Evolutionary conservation across 2,888 invertebrate genomes (phyloP).

Genomic region (Cancer borealis): DNA sequence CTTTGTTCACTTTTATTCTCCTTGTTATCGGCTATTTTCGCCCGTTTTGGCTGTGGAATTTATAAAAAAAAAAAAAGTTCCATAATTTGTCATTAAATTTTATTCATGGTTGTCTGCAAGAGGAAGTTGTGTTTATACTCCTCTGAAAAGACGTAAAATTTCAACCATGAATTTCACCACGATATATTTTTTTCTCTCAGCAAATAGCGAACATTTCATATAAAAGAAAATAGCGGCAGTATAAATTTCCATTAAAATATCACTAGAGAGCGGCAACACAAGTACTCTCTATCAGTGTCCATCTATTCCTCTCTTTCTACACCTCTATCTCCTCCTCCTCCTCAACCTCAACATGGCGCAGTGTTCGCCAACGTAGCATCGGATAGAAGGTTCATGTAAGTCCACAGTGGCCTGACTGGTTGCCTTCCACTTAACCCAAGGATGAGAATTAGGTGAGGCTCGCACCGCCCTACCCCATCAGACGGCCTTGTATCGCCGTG

Average conservation of each 20-base stretch:
- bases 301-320: not conserved
- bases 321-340: not conserved
- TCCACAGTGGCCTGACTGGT: constrained; percentile 58
- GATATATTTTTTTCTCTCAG: not conserved
- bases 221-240: not conserved
- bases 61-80: not conserved
- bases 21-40: not conserved
- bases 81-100: not conserved
- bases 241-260: not conserved
- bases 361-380: not conserved
- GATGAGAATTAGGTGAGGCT: constrained; percentile 56
- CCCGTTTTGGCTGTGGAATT: not conserved
- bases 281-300: not conserved
- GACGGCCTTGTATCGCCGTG: constrained; percentile 51
- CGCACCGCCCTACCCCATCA: constrained; percentile 58
- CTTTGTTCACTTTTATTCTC: not conserved
- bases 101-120: not conserved
- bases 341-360: not conserved
- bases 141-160: not conserved
- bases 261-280: not conserved
- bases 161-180: not conserved
- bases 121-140: not conserved
- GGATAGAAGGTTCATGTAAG: constrained; percentile 47
- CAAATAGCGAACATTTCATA: not conserved
- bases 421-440: constrained; percentile 60